These are phyloP conservation scores for Metacarcinus magister DNA, from an alignment of 2,888 invertebrate species.

Conservation along the genomic window DNA sequence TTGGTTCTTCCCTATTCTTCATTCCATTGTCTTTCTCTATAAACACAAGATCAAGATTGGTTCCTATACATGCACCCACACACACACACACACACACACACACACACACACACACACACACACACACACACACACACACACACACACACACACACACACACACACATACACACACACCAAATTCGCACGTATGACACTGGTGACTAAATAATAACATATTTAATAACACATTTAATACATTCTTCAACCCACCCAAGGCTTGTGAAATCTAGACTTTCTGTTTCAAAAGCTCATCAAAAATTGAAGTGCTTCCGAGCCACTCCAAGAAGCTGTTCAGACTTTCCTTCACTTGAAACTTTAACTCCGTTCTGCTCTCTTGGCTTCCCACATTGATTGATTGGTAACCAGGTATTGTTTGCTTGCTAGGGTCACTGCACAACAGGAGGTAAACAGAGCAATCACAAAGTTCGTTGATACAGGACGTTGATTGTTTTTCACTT, in stretches of 20 bases:
- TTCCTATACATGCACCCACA: no score
- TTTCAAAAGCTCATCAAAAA: not conserved
- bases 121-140: conserved; percentile 39
- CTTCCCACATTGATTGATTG: not conserved
- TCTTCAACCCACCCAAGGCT: not conserved
- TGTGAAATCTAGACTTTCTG: not conserved
- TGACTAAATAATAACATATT: not conserved
- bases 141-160: not conserved
- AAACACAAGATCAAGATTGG: no score
- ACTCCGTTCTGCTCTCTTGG: not conserved
- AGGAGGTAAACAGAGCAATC: not conserved
- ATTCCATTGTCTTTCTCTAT: no score
- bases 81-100: no score
- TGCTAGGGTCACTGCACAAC: not conserved
- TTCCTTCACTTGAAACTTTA: not conserved
- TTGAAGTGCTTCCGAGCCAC: not conserved
- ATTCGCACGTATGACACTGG: not conserved
- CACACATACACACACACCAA: not conserved
- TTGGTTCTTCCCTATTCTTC: no score
- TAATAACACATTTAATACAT: not conserved
- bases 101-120: conserved; percentile 10
- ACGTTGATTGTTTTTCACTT: not conserved
- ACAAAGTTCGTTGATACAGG: not conserved
- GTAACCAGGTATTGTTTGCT: not conserved
- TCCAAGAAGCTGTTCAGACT: not conserved